A percentile compares a stretch with the other conserved stretches of the same genome.
These are phyloP conservation scores for Rosalia funebris DNA, from an alignment of 2,888 invertebrate genomes.

Conservation along the genomic window DNA sequence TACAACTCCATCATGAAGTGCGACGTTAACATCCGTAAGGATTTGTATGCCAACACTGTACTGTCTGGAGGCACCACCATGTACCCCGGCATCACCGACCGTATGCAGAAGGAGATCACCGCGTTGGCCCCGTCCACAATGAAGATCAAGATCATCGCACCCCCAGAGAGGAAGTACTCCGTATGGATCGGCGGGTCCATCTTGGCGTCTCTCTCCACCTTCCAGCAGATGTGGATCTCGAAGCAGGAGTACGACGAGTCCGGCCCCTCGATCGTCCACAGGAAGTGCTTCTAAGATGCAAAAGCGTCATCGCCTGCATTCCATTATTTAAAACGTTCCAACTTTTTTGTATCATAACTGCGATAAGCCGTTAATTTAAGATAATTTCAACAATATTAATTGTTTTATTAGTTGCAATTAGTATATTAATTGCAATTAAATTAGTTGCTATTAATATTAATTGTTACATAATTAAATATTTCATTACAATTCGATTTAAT, in stretches of 20 bases:
- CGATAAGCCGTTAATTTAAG: too few relatives aligned
- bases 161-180: conserved; percentile 94
- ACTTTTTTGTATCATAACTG: too few relatives aligned
- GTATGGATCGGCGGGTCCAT: conserved; percentile 95
- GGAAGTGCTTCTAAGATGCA: conserved; percentile 91
- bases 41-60: conserved; percentile 94
- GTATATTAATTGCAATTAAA: too few relatives aligned
- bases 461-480: too few relatives aligned
- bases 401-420: too few relatives aligned
- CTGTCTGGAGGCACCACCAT: conserved; percentile 94
- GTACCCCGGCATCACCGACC: conserved; percentile 94
- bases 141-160: conserved; percentile 94
- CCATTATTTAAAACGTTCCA: conserved; percentile 56
- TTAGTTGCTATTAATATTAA: too few relatives aligned
- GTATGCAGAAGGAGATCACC: conserved; percentile 86
- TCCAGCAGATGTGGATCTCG: conserved; percentile 96
- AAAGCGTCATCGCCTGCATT: conserved; percentile 53
- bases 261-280: conserved; percentile 95
- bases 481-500: too few relatives aligned
- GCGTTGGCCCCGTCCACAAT: conserved; percentile 90
- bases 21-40: conserved; percentile 96
- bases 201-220: conserved; percentile 89
- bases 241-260: conserved; percentile 98
- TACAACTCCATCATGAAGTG: conserved; percentile 99
- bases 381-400: too few relatives aligned